phyloP scores from a whole-genome alignment of 2,797 vertebrate species.

The Thripadectes ignobilis region DNA sequence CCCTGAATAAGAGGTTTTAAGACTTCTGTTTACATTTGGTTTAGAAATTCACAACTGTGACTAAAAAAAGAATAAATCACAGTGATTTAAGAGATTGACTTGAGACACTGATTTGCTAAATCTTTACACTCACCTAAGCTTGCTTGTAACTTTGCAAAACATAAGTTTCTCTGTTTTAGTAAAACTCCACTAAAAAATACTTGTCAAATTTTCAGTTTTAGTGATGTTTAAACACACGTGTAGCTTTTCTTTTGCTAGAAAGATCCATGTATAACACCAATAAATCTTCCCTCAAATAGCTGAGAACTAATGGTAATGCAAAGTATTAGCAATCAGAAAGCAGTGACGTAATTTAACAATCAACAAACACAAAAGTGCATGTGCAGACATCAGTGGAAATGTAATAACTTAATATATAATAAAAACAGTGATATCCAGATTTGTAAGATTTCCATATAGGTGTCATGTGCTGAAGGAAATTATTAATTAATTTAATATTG shows the following conservation, averaged over 20 bases:
- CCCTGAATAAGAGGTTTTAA: not conserved
- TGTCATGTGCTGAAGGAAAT: not conserved
- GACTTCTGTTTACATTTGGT: not conserved
- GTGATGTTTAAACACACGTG: not conserved
- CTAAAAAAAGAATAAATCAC: not conserved
- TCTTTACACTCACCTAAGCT: not conserved
- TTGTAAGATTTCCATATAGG: not conserved
- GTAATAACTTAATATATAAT: not conserved
- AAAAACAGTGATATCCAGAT: not conserved
- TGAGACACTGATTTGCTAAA: constrained; percentile 21
- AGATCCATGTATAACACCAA: not conserved
- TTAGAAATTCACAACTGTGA: not conserved
- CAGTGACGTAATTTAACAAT: not conserved
- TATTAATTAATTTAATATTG: not conserved
- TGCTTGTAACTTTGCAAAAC: not conserved
- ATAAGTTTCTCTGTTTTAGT: not conserved
- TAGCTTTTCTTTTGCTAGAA: not conserved
- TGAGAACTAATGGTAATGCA: not conserved
- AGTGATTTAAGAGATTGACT: not conserved
- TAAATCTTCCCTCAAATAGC: not conserved
- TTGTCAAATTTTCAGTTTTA: not conserved
- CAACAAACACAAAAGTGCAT: not conserved
- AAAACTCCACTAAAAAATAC: not conserved
- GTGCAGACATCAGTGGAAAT: not conserved
- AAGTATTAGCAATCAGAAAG: not conserved